A percentile compares a stretch with the other conserved stretches of the same genome.
Conservation (phyloP, 37 sponge, comb jelly and placozoan species). For the Oscarella lobularis region DNA sequence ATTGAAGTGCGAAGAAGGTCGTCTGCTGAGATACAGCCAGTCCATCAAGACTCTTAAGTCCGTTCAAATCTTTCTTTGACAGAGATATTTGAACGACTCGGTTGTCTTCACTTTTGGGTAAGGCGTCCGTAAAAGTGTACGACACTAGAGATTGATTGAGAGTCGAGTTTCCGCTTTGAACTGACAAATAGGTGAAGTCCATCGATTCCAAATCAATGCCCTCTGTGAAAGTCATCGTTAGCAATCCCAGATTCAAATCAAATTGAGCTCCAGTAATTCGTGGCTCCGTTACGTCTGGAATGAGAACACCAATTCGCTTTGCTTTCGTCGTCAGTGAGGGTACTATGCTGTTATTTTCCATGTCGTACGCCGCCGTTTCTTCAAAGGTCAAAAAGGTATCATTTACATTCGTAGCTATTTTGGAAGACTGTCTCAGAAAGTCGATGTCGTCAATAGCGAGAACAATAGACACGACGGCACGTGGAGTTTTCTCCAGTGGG, state of each 20-base stretch:
- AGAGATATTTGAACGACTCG: slow-evolving; percentile 13
- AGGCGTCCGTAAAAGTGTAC: neutral
- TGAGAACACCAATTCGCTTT: slow-evolving; percentile 15
- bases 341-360: slow-evolving; percentile 3
- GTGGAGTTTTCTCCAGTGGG: neutral
- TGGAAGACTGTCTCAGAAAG: neutral
- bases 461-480: neutral
- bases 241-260: slow-evolving; percentile 43
- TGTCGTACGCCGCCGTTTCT: neutral
- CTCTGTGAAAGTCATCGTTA: neutral
- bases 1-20: slow-evolving; percentile 37
- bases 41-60: neutral
- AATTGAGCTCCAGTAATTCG: slow-evolving; percentile 26
- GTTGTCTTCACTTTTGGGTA: neutral
- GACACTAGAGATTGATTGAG: neutral
- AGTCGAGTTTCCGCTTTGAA: neutral
- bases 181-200: neutral
- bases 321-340: slow-evolving; percentile 8
- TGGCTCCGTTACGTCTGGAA: slow-evolving; percentile 44
- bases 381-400: neutral
- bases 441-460: neutral
- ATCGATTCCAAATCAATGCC: neutral
- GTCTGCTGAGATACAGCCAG: slow-evolving; percentile 35
- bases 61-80: slow-evolving; percentile 11
- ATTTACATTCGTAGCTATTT: neutral